These are phyloP conservation scores for Lithophane leautieri DNA, from an alignment of 2,888 invertebrate genomes.

Conservation along the genomic window DNA sequence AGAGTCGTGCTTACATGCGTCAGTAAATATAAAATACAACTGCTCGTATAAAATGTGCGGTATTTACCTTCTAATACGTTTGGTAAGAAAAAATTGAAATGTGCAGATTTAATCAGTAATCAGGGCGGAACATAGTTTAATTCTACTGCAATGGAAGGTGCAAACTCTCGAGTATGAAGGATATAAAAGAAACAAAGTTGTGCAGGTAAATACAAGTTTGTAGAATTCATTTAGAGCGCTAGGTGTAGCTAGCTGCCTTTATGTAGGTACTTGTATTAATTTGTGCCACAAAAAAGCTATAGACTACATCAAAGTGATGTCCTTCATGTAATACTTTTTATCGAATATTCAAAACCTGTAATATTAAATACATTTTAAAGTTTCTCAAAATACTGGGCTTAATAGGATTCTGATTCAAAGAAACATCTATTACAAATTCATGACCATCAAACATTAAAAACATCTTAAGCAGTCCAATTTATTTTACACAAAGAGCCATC, in stretches of 20 bases:
- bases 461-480: conserved; percentile 29
- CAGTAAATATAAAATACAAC: conserved; percentile 59
- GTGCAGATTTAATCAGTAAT: conserved; percentile 42
- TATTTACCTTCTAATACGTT: conserved; percentile 45
- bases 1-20: conserved; percentile 60
- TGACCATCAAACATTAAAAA: conserved; percentile 32
- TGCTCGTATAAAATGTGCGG: conserved; percentile 40
- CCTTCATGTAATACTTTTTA: background rate
- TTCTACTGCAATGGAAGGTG: conserved; percentile 45
- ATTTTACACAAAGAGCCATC: conserved; percentile 44
- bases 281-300: background rate
- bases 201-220: conserved; percentile 16
- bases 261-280: background rate
- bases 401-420: conserved; percentile 3
- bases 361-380: background rate
- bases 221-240: background rate
- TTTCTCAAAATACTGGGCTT: background rate
- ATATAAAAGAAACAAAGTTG: conserved; percentile 37
- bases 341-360: background rate
- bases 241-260: background rate
- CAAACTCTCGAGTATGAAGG: conserved; percentile 31
- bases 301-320: background rate
- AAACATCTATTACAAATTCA: conserved; percentile 22
- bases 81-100: conserved; percentile 40
- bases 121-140: conserved; percentile 56